A percentile compares a stretch with the other conserved stretches of the same genome.
These are phyloP conservation scores for Scaptomyza cyrtandrae DNA, from an alignment of 2,888 invertebrate genomes.

Conservation along the genomic window DNA sequence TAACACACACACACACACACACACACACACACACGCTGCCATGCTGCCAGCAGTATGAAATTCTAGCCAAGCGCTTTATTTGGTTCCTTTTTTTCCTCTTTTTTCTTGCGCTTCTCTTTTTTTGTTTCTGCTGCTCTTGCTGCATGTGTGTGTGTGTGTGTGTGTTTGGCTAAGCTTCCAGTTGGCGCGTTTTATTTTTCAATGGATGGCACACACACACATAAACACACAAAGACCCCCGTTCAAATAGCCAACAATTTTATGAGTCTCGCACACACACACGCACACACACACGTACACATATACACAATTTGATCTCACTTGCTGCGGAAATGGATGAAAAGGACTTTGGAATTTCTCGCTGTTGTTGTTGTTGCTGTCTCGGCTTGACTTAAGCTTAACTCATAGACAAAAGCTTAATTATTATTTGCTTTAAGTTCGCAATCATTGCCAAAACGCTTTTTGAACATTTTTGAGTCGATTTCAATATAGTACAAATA, in stretches of 20 bases:
- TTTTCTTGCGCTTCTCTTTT: conserved; percentile 31
- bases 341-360: conserved; percentile 28
- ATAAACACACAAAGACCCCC: conserved; percentile 32
- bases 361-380: conserved; percentile 15
- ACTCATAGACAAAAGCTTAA: conserved; percentile 31
- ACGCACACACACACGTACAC: conserved; percentile 40
- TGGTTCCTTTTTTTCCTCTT: conserved; percentile 32
- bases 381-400: not conserved
- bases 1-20: conserved; percentile 63
- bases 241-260: conserved; percentile 79
- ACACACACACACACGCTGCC: conserved; percentile 48
- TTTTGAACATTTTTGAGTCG: conserved; percentile 15
- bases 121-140: conserved; percentile 21
- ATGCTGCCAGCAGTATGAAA: conserved; percentile 73
- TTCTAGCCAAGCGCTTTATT: conserved; percentile 77
- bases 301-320: conserved; percentile 63
- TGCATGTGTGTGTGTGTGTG: conserved; percentile 23
- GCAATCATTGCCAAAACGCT: no score
- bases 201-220: conserved; percentile 66
- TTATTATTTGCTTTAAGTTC: conserved; percentile 25
- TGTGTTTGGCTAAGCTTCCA: conserved; percentile 60
- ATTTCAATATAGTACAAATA: not conserved
- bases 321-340: conserved; percentile 58
- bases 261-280: conserved; percentile 68
- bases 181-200: conserved; percentile 73